Evolutionary conservation across 2,797 vertebrate genomes (phyloP).

Genomic region (Rhincodon typus): DNA sequence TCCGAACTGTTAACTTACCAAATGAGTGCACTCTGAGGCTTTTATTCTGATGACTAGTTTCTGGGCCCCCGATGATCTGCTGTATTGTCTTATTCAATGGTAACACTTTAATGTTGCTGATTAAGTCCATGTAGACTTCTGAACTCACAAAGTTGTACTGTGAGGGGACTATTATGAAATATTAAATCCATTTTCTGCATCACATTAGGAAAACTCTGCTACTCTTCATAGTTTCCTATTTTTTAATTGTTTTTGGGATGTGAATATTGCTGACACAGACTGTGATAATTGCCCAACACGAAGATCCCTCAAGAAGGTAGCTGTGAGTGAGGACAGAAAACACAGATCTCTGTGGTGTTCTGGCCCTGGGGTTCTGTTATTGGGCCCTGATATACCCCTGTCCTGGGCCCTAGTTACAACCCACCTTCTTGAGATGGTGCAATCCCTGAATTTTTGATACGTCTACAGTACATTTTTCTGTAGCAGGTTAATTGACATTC

Average conservation of each 20-base stretch:
- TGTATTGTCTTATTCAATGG: neutral
- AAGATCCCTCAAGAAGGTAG: neutral
- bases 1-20: neutral
- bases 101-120: neutral
- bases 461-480: neutral
- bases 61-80: neutral
- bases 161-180: neutral
- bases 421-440: neutral
- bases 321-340: neutral
- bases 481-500: neutral
- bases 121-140: neutral
- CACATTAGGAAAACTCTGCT: neutral
- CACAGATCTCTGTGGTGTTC: no score
- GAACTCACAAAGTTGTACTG: neutral
- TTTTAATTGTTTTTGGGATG: neutral
- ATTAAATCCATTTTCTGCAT: neutral
- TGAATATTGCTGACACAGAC: neutral
- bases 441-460: no score
- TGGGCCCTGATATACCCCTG: no score
- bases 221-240: neutral
- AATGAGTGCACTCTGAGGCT: neutral
- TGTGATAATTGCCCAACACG: neutral
- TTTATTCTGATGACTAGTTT: neutral
- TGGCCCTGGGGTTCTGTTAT: no score
- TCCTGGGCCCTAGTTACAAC: no score